Conservation (phyloP, 1,140 invertebrate species). For the Zaprionus nigranus region DNA sequence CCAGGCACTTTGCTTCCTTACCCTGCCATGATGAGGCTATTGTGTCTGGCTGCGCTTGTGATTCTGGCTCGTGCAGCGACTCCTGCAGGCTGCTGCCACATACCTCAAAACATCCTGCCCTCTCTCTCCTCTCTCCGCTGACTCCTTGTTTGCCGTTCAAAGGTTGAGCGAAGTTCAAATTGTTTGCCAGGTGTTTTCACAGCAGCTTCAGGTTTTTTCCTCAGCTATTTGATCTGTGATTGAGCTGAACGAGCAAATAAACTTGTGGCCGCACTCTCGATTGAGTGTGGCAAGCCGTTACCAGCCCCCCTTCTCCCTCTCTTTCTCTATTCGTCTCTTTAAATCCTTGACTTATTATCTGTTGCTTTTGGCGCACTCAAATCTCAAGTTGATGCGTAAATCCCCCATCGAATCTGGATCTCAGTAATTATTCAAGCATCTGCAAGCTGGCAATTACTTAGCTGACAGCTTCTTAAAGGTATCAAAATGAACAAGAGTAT, state of each 20-base stretch:
- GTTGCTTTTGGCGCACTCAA: constrained; percentile 24
- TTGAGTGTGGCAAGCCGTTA: constrained; percentile 29
- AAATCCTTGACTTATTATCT: constrained; percentile 33
- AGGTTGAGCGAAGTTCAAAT: constrained; percentile 77
- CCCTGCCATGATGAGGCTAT: constrained; percentile 41
- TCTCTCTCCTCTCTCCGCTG: no score
- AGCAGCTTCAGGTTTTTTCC: constrained; percentile 61
- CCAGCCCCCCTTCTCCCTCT: background rate
- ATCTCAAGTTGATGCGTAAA: constrained; percentile 1
- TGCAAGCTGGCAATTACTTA: constrained; percentile 4
- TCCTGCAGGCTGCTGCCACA: background rate
- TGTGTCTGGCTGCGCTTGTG: constrained; percentile 61
- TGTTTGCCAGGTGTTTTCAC: constrained; percentile 78
- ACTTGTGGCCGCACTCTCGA: constrained; percentile 61
- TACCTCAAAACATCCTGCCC: background rate
- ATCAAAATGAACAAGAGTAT: background rate
- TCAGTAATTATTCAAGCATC: constrained; percentile 4
- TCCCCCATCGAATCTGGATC: background rate
- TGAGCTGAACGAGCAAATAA: constrained; percentile 81
- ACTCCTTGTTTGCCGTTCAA: constrained; percentile 68
- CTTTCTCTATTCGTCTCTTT: background rate
- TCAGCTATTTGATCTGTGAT: constrained; percentile 79
- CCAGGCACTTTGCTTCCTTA: constrained; percentile 45
- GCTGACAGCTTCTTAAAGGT: constrained; percentile 1
- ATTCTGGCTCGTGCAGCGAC: constrained; percentile 22